phyloP scores from a whole-genome alignment of 2,113 vertebrate genomes.

The Bos indicus region DNA sequence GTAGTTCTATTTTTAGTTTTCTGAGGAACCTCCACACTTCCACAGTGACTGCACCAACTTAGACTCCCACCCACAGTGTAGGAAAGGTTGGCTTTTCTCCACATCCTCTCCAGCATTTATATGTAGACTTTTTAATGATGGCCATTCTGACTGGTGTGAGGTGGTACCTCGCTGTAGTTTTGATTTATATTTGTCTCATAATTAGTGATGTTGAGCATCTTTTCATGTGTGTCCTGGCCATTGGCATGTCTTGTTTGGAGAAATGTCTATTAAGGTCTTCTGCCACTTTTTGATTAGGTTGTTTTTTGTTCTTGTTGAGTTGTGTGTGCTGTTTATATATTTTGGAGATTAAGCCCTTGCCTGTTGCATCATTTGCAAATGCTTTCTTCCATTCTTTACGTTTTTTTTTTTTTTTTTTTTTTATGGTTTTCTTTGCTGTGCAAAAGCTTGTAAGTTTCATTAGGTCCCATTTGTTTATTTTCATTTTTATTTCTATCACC shows the following conservation, averaged over 20 bases:
- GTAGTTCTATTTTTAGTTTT: not conserved
- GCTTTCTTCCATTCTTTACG: not conserved
- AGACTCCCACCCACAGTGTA: not conserved
- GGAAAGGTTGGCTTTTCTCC: not conserved
- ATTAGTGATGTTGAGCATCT: not conserved
- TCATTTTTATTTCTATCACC: not conserved
- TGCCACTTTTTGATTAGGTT: not conserved
- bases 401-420: not conserved
- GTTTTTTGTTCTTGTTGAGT: not conserved
- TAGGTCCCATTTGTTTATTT: not conserved
- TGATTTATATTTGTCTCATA: not conserved
- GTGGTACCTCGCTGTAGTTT: not conserved
- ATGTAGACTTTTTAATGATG: not conserved
- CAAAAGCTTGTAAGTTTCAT: not conserved
- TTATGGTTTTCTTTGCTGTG: not conserved
- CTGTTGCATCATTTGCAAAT: not conserved
- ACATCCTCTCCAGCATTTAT: not conserved
- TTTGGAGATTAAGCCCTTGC: not conserved
- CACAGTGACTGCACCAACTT: not conserved
- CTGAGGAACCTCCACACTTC: not conserved
- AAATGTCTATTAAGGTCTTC: not conserved
- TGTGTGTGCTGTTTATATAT: not conserved
- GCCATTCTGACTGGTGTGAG: not conserved
- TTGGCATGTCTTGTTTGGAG: not conserved
- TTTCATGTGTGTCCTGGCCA: not conserved